These are phyloP conservation scores for Calameuta filiformis DNA, from an alignment of 2,888 invertebrate species.

Conservation along the genomic window DNA sequence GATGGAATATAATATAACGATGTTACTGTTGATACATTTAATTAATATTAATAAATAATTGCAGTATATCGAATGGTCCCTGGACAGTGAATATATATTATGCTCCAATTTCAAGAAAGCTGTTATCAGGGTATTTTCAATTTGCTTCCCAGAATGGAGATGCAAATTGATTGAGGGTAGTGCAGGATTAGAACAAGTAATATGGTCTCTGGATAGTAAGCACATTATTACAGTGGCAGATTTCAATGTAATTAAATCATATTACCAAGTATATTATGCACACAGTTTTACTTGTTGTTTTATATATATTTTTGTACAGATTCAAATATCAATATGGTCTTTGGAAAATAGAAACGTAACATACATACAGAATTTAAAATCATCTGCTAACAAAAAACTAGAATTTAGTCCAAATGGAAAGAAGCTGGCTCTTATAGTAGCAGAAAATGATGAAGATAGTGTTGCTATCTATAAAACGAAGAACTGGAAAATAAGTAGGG, in stretches of 20 bases:
- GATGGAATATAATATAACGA: not conserved
- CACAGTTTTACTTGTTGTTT: not conserved
- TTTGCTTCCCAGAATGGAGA: constrained; percentile 68
- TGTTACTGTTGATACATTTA: not conserved
- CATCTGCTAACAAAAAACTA: constrained; percentile 41
- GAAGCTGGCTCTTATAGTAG: constrained; percentile 47
- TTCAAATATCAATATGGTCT: constrained; percentile 58
- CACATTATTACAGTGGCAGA: constrained; percentile 68
- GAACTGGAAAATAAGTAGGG: constrained; percentile 56
- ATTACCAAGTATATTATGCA: not conserved
- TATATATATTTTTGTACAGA: constrained; percentile 38
- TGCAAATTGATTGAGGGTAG: constrained; percentile 70
- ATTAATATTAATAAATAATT: not conserved
- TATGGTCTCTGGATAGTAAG: constrained; percentile 69
- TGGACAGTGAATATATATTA: constrained; percentile 57
- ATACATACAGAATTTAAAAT: constrained; percentile 56
- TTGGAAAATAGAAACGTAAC: constrained; percentile 44
- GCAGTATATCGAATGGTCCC: constrained; percentile 62
- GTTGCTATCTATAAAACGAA: constrained; percentile 56
- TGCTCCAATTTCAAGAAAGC: constrained; percentile 55
- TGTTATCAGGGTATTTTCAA: constrained; percentile 66
- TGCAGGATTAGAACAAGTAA: constrained; percentile 66
- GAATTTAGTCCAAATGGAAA: constrained; percentile 48
- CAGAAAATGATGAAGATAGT: constrained; percentile 43
- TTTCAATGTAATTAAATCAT: constrained; percentile 62